These are phyloP conservation scores for Abscondita cerata DNA, from an alignment of 2,888 invertebrate genomes.

Conservation along the genomic window DNA sequence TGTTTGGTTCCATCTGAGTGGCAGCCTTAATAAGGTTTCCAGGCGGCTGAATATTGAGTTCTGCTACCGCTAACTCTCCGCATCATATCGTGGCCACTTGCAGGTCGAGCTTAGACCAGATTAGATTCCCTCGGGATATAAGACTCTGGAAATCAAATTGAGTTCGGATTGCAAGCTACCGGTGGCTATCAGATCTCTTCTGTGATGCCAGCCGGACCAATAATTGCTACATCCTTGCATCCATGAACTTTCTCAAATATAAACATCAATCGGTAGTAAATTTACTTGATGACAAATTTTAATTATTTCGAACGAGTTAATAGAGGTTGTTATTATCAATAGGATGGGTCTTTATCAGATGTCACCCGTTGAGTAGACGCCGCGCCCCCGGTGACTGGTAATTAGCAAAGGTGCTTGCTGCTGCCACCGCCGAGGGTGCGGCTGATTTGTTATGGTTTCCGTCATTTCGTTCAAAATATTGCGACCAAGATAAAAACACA, in stretches of 20 bases:
- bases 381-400: constrained; percentile 40
- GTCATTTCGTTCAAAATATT: constrained; percentile 47
- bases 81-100: constrained; percentile 57
- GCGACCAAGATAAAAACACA: constrained; percentile 52
- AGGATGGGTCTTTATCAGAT: constrained; percentile 42
- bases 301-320: constrained; percentile 27
- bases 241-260: constrained; percentile 14
- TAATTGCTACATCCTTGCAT: constrained; percentile 45
- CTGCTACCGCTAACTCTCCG: constrained; percentile 52
- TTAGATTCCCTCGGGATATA: constrained; percentile 57
- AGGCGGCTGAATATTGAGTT: constrained; percentile 61
- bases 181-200: constrained; percentile 50
- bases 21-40: constrained; percentile 61
- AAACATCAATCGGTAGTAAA: constrained; percentile 17
- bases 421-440: constrained; percentile 42
- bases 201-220: constrained; percentile 47
- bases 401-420: constrained; percentile 46
- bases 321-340: constrained; percentile 36
- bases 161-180: constrained; percentile 58
- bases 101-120: constrained; percentile 59
- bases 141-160: constrained; percentile 60
- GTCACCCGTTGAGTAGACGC: constrained; percentile 34
- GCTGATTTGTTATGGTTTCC: constrained; percentile 48
- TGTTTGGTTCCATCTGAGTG: constrained; percentile 57
- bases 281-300: constrained; percentile 26